phyloP scores from a whole-genome alignment of 2,113 vertebrate species.

The Trematomus loennbergii region DNA sequence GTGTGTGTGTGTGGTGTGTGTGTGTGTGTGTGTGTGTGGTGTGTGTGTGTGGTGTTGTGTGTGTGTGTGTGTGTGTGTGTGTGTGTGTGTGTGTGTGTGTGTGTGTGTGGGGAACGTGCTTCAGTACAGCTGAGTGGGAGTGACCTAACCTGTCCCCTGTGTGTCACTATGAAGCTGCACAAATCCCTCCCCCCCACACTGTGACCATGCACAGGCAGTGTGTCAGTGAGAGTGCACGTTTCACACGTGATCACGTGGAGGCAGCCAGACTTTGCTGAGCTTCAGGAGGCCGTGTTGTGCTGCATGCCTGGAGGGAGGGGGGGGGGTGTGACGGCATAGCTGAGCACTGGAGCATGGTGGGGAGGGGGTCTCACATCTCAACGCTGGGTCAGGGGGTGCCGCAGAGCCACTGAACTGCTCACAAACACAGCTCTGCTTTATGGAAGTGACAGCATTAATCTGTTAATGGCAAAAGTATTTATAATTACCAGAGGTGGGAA shows the following conservation, averaged over 20 bases:
- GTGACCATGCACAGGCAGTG: conserved; percentile 43
- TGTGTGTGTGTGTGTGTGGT: conserved; percentile 56
- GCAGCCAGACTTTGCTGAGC: conserved; percentile 69
- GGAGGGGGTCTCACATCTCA: conserved; percentile 73
- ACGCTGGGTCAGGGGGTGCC: conserved; percentile 62
- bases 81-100: too few relatives aligned
- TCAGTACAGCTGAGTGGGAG: conserved; percentile 78
- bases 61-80: too few relatives aligned
- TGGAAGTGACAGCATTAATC: conserved; percentile 40
- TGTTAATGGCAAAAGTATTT: conserved; percentile 31
- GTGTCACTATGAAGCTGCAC: conserved; percentile 17
- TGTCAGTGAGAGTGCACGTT: conserved; percentile 69
- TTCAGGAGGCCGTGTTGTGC: conserved; percentile 68
- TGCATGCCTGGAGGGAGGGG: conserved; percentile 60
- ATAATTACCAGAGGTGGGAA: too few relatives aligned
- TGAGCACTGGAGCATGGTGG: conserved; percentile 69
- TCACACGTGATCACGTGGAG: conserved; percentile 78
- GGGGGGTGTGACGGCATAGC: conserved; percentile 63
- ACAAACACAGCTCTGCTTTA: conserved; percentile 47
- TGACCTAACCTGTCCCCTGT: conserved; percentile 57
- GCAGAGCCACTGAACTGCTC: conserved; percentile 48
- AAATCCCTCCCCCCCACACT: conserved; percentile 51
- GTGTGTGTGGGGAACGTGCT: conserved; percentile 67
- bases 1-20: too few relatives aligned
- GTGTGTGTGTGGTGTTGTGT: conserved; percentile 60